These are phyloP conservation scores for Sebastes taczanowskii DNA, from an alignment of 2,797 vertebrate species.

Conservation along the genomic window DNA sequence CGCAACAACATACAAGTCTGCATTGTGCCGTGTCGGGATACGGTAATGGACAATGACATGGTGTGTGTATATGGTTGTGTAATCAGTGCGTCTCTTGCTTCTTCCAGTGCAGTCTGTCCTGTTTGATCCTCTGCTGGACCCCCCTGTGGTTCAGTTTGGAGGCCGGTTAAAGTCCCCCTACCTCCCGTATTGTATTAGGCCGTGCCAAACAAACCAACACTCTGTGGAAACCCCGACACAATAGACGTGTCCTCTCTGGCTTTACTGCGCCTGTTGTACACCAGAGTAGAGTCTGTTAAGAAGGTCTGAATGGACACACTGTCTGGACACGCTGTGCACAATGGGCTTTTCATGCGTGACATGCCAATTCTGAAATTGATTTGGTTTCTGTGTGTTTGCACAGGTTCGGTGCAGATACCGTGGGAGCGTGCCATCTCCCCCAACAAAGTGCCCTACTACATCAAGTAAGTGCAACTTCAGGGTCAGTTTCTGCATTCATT, in stretches of 20 bases:
- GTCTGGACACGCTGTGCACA: slow-evolving; percentile 54
- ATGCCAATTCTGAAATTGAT: slow-evolving; percentile 56
- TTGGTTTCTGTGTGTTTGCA: slow-evolving; percentile 54
- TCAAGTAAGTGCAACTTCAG: slow-evolving; percentile 91
- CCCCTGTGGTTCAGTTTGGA: slow-evolving; percentile 29
- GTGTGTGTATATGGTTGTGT: background rate
- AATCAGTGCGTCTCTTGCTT: slow-evolving; percentile 6
- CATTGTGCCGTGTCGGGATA: background rate
- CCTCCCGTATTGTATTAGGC: slow-evolving; percentile 47
- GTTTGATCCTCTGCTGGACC: slow-evolving; percentile 41
- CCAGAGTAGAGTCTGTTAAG: slow-evolving; percentile 40
- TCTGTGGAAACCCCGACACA: slow-evolving; percentile 57
- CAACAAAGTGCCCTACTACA: slow-evolving; percentile 99
- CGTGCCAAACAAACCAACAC: slow-evolving; percentile 52
- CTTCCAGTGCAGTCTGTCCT: slow-evolving; percentile 16
- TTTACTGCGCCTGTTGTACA: slow-evolving; percentile 46
- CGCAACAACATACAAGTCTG: background rate
- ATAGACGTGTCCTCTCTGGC: slow-evolving; percentile 58
- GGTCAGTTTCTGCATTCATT: slow-evolving; percentile 8
- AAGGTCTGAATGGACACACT: slow-evolving; percentile 54
- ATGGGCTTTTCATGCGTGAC: slow-evolving; percentile 61
- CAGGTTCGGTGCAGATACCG: slow-evolving; percentile 97
- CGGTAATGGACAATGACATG: background rate
- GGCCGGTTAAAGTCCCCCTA: slow-evolving; percentile 27
- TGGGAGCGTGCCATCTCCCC: slow-evolving; percentile 99